These are phyloP conservation scores for Drosophila tripunctata DNA, from an alignment of 2,888 invertebrate species.

Conservation along the genomic window DNA sequence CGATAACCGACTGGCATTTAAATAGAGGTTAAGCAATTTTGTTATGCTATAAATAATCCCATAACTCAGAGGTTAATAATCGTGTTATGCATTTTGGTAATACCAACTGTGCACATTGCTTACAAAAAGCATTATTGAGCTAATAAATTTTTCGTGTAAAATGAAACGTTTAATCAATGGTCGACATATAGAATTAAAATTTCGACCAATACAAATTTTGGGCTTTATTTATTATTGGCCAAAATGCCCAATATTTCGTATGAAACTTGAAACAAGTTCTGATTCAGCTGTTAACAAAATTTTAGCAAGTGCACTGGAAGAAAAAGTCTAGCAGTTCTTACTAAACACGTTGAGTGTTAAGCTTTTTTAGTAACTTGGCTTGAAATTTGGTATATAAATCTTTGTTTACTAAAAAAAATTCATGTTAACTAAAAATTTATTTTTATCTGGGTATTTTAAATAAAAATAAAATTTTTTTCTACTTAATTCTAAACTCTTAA, in stretches of 20 bases:
- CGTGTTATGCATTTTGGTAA: slow-evolving; percentile 6
- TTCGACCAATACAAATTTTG: background rate
- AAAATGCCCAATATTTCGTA: background rate
- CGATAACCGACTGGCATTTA: slow-evolving; percentile 24
- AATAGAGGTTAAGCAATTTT: slow-evolving; percentile 13
- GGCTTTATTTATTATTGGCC: slow-evolving; percentile 1
- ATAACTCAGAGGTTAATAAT: slow-evolving; percentile 8
- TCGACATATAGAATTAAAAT: background rate
- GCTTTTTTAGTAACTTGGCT: no score
- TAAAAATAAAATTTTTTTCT: no score
- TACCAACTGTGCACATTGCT: background rate
- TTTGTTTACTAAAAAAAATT: no score
- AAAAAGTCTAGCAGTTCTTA: no score
- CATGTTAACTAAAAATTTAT: no score
- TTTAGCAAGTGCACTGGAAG: no score
- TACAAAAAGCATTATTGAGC: background rate
- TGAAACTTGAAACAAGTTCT: background rate
- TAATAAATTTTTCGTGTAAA: slow-evolving; percentile 5
- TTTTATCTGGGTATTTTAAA: no score
- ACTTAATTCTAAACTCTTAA: no score
- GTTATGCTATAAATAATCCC: slow-evolving; percentile 1
- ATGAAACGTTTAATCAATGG: slow-evolving; percentile 8
- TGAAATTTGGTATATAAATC: no score
- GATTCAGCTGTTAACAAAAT: no score
- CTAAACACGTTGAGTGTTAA: no score